phyloP scores from a whole-genome alignment of 2,797 vertebrate species.

The Hylomyscus alleni region DNA sequence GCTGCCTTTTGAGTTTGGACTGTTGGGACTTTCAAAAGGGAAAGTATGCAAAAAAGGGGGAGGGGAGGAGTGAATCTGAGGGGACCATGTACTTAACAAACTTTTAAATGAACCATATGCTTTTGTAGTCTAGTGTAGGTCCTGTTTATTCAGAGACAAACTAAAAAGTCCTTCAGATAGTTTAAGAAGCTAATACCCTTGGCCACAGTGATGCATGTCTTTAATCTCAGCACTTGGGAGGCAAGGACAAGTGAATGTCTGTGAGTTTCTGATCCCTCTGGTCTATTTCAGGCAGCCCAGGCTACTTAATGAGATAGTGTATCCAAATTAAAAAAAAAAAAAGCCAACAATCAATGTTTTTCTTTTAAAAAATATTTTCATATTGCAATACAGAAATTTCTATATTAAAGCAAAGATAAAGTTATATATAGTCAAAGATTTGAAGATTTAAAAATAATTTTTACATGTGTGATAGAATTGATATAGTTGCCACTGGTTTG shows the following conservation, averaged over 20 bases:
- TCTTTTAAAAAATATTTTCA: constrained; percentile 36
- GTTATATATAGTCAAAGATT: constrained; percentile 37
- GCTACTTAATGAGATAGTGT: not conserved
- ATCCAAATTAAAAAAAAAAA: not conserved
- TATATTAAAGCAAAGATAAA: constrained; percentile 61
- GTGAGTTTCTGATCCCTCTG: not conserved
- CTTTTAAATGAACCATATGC: constrained; percentile 35
- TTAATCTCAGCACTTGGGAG: not conserved
- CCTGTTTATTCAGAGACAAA: constrained; percentile 25
- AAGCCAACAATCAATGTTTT: not conserved
- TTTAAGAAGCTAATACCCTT: not conserved
- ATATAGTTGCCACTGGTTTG: constrained; percentile 30
- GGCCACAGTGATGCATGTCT: not conserved
- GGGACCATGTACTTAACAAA: not conserved
- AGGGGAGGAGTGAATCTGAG: not conserved
- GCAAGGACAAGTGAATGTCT: too few relatives aligned
- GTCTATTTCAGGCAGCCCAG: not conserved
- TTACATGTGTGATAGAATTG: constrained; percentile 48
- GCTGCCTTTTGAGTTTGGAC: constrained; percentile 25
- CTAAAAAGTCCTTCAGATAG: constrained; percentile 8
- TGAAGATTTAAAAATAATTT: constrained; percentile 51
- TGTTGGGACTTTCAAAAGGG: not conserved
- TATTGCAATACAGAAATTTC: not conserved
- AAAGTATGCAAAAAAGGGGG: not conserved
- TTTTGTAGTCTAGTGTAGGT: constrained; percentile 31